These are phyloP conservation scores for Rotaria magnacalcarata DNA, from an alignment of 2,888 invertebrate genomes.

Conservation along the genomic window DNA sequence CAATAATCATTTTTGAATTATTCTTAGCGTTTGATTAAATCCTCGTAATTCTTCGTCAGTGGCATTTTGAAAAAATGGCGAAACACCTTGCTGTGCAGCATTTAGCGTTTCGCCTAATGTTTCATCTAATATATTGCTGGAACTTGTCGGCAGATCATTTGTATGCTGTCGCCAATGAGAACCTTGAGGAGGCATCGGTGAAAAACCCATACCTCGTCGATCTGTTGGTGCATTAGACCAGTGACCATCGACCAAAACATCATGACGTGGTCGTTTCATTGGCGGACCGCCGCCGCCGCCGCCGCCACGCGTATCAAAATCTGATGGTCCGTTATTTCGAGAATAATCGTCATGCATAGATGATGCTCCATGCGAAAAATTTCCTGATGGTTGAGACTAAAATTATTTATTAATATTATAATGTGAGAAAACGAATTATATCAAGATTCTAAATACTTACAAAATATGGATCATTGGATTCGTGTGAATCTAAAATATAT, in stretches of 20 bases:
- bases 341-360: background rate
- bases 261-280: background rate
- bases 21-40: background rate
- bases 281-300: background rate
- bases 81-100: background rate
- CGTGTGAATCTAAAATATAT: background rate
- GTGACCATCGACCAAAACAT: background rate
- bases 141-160: background rate
- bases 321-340: background rate
- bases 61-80: slow-evolving; percentile 23
- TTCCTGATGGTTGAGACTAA: background rate
- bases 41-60: slow-evolving; percentile 28
- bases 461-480: background rate
- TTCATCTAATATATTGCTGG: background rate
- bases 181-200: background rate
- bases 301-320: background rate
- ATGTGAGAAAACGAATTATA: too few species aligned
- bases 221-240: slow-evolving; percentile 21
- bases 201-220: background rate
- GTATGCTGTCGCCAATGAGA: background rate
- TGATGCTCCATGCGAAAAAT: background rate
- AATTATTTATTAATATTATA: background rate
- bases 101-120: background rate
- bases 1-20: background rate
- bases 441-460: background rate